These are phyloP conservation scores for Momotus momota DNA, from an alignment of 2,797 vertebrate species.

Conservation along the genomic window DNA sequence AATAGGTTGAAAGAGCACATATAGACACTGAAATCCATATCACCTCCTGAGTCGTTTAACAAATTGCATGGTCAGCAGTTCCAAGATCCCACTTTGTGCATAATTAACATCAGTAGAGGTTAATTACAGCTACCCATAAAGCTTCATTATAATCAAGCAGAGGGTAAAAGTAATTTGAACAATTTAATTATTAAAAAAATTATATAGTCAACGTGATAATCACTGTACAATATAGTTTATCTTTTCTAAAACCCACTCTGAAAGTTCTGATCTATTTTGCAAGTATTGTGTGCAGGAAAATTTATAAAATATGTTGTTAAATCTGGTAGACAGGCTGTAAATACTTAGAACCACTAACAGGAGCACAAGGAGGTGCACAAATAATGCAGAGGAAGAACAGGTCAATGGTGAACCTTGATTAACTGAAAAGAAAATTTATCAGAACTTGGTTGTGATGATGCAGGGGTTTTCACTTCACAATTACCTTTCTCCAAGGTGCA, in stretches of 20 bases:
- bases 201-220: neutral
- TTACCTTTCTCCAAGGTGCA: neutral
- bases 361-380: neutral
- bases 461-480: neutral
- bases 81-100: conserved; percentile 21
- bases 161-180: conserved; percentile 40
- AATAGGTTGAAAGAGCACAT: neutral
- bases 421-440: neutral
- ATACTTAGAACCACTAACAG: neutral
- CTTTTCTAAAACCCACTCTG: conserved; percentile 10
- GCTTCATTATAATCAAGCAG: conserved; percentile 45
- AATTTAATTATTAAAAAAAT: conserved; percentile 59
- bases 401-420: neutral
- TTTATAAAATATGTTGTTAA: neutral
- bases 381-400: neutral
- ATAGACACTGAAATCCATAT: neutral
- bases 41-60: neutral
- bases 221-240: neutral
- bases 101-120: conserved; percentile 69
- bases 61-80: conserved; percentile 56
- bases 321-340: neutral
- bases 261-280: neutral
- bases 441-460: neutral
- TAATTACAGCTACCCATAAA: conserved; percentile 69
- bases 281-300: neutral